These are phyloP conservation scores for Conistra vaccinii DNA, from an alignment of 2,888 invertebrate species.

Conservation along the genomic window DNA sequence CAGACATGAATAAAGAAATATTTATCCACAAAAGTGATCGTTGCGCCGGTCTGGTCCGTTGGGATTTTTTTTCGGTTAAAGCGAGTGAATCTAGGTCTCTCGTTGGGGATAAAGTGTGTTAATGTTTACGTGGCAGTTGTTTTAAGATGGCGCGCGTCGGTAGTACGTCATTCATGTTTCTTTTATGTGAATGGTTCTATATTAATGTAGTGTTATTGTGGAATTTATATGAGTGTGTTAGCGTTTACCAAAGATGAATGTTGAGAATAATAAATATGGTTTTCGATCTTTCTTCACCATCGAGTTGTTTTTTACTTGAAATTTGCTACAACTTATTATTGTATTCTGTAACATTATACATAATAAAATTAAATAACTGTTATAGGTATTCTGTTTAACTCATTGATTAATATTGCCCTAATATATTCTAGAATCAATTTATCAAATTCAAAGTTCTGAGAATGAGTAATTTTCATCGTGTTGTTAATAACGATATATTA, in stretches of 20 bases:
- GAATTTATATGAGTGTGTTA: conserved; percentile 15
- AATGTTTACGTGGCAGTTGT: conserved; percentile 52
- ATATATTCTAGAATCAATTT: background rate
- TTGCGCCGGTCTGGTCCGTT: conserved; percentile 38
- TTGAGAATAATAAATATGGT: background rate
- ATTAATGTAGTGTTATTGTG: conserved; percentile 17
- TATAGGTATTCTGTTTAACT: background rate
- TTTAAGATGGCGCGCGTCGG: conserved; percentile 31
- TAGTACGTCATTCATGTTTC: conserved; percentile 41
- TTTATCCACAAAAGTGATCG: conserved; percentile 60
- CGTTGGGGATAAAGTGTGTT: conserved; percentile 52
- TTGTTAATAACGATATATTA: background rate
- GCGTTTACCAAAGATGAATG: background rate
- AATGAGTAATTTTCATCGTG: conserved; percentile 1
- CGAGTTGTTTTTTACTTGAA: background rate
- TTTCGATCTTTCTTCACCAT: background rate
- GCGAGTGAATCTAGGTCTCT: conserved; percentile 61
- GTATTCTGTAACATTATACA: background rate
- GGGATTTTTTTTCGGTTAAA: conserved; percentile 54
- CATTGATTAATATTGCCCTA: background rate
- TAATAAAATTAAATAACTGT: background rate
- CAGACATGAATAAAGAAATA: conserved; percentile 60
- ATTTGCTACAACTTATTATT: background rate
- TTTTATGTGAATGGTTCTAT: conserved; percentile 37
- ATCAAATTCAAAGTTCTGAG: background rate